Evolutionary conservation across 2,888 invertebrate species (phyloP).

Genomic region (Tetranychus piercei): DNA sequence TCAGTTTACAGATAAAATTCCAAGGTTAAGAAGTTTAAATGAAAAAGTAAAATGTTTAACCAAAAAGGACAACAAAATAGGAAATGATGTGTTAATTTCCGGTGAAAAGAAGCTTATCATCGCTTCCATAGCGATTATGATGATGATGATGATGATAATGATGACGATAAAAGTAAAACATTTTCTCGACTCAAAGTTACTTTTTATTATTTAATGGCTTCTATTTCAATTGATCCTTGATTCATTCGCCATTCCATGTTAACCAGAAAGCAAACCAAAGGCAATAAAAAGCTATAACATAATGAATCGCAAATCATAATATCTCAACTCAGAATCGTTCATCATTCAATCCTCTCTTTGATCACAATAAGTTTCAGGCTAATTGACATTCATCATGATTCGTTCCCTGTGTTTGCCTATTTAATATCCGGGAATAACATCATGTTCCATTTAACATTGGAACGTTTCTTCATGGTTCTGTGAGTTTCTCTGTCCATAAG

Average conservation of each 20-base stretch:
- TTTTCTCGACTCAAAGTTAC: neutral
- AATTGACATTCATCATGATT: neutral
- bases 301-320: no score
- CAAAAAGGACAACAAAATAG: neutral
- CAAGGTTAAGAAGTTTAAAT: neutral
- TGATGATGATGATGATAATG: neutral
- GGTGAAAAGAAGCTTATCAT: neutral
- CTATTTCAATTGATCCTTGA: neutral
- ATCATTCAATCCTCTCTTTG: neutral
- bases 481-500: neutral
- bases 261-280: neutral
- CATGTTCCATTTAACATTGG: neutral
- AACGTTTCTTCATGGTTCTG: neutral
- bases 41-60: neutral
- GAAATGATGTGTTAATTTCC: conserved; percentile 1
- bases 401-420: neutral
- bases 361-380: no score
- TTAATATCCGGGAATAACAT: neutral
- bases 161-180: neutral
- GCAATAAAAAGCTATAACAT: no score
- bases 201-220: neutral
- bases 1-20: neutral
- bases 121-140: neutral
- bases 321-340: neutral
- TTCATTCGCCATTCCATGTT: neutral